phyloP scores from a whole-genome alignment of 2,797 vertebrate genomes.

The Anas bernieri region DNA sequence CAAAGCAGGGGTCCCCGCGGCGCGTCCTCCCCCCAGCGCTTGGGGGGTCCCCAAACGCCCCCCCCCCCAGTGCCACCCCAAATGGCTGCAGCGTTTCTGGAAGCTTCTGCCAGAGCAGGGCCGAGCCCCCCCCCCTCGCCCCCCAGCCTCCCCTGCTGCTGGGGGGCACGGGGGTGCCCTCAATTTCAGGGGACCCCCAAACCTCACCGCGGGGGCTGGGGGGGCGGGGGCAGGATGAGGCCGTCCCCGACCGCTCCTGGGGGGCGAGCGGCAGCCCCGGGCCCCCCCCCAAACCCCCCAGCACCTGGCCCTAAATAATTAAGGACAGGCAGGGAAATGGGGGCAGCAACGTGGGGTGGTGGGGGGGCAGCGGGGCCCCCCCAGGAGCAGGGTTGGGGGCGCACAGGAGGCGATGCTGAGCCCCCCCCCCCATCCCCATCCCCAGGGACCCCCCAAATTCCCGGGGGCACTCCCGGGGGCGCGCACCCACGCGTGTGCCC shows the following conservation, averaged over 20 bases:
- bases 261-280: background rate
- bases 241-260: background rate
- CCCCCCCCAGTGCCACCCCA: background rate
- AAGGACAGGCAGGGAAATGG: background rate
- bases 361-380: background rate
- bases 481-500: too few species aligned
- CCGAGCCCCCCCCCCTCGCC: background rate
- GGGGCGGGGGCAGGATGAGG: accelerated
- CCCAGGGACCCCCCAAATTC: too few species aligned
- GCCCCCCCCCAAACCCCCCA: background rate
- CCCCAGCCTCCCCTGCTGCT: background rate
- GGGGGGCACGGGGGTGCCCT: accelerated
- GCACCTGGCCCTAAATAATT: background rate
- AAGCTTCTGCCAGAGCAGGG: background rate
- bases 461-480: too few species aligned
- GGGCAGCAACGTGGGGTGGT: background rate
- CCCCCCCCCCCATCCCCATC: too few species aligned
- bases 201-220: background rate
- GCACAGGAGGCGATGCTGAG: too few species aligned
- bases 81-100: background rate
- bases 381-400: too few species aligned
- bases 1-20: background rate
- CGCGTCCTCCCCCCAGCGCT: background rate
- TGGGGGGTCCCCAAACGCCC: background rate
- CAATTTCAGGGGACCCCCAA: accelerated